Evolutionary conservation across 1,140 invertebrate genomes (phyloP), one percentile per base, ranked within the genome.

Genomic region (Diachasma alloeum): DNA sequence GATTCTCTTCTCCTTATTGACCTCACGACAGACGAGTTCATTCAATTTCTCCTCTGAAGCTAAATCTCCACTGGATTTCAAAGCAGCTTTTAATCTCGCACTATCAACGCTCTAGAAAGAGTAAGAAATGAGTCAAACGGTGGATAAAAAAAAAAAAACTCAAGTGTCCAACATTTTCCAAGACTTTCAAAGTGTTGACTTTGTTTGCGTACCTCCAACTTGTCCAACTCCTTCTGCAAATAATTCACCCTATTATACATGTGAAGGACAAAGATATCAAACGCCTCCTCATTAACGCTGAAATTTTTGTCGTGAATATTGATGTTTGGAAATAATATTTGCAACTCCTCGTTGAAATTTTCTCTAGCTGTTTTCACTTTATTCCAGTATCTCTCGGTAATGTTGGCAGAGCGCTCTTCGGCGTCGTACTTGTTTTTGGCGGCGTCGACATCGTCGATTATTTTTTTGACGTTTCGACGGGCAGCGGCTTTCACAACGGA

Each of bases 381-480:
- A 22, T 91, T 91, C 94, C 94, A 95, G 79, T 93, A 95, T 81
- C 91, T 92, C 79, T 95, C 93, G 0, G 92, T 91, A 0, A 95
- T 86, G 22, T 91, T 91, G 0, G 92, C 86, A 10, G 89, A 89
- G 22, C 91, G 88, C 48, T 89, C 81, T 59, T 93, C 92, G 0
- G 87, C 81, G 24, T 92, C 91, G 72, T 92, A 92, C 6, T 91
- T 90, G 13, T 90, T 87, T 81, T 93, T 94, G 0, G 91, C 92
- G 0, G 84, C 81, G 19, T 90, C 86, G 2, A 95, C 89, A 73
- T 94, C 93, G 0, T 90, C 86, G 44, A 92, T 83, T 56, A 94
- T 91, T 80, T 92, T 91, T 72, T 91, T 91, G 46, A 95, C 91
- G 80, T 94, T 94, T 15, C 90, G 82, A 81, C 77, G 89, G 71